These are phyloP conservation scores for Erithacus rubecula DNA, from an alignment of 2,797 vertebrate genomes.

Conservation along the genomic window DNA sequence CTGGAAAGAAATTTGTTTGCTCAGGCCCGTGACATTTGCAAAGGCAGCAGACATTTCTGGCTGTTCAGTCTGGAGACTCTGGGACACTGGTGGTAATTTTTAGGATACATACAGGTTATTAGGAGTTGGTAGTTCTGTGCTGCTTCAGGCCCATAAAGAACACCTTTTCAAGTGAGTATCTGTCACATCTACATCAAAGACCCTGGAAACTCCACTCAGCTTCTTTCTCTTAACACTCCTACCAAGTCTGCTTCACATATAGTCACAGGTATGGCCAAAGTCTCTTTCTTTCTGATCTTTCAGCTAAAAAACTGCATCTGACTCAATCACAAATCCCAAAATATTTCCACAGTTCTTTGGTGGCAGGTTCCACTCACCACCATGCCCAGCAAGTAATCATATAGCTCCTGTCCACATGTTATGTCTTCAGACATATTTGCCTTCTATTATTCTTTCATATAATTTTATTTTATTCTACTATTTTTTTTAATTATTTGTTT, in stretches of 20 bases:
- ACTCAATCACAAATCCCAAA: not conserved
- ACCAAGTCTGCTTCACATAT: not conserved
- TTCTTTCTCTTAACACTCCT: not conserved
- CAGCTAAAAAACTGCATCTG: not conserved
- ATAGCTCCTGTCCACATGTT: not conserved
- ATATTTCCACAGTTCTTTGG: not conserved
- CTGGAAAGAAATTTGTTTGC: not conserved
- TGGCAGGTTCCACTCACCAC: not conserved
- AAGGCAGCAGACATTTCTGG: not conserved
- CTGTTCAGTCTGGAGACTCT: not conserved
- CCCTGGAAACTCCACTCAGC: not conserved
- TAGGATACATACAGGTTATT: not conserved
- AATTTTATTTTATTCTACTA: not conserved
- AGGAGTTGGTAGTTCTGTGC: not conserved
- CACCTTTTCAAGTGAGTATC: not conserved
- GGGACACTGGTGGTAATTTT: not conserved
- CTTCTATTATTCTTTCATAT: not conserved
- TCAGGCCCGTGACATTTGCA: not conserved
- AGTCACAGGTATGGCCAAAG: not conserved
- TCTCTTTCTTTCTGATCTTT: not conserved
- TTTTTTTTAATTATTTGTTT: not conserved
- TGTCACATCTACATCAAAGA: not conserved
- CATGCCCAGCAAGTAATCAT: not conserved
- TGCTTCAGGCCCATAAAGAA: not conserved
- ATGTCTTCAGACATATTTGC: not conserved